phyloP scores from a whole-genome alignment of 2,113 vertebrate genomes.

The Tragelaphus strepsiceros region DNA sequence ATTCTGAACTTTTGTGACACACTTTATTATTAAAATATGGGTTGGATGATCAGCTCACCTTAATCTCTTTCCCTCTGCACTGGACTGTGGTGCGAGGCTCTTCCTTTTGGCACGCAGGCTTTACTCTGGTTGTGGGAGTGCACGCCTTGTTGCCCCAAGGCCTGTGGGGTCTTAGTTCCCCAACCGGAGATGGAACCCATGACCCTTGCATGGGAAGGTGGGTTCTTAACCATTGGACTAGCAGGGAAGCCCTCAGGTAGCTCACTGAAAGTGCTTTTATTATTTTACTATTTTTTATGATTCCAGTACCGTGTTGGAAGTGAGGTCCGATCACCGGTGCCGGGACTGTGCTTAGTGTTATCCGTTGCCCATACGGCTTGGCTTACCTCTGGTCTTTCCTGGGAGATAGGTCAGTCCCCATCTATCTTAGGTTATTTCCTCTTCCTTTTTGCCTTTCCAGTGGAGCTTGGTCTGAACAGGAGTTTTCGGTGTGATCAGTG shows the following conservation, averaged over 20 bases:
- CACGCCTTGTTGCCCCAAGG: background rate
- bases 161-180: background rate
- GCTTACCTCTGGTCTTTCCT: background rate
- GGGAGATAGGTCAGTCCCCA: background rate
- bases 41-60: background rate
- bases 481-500: background rate
- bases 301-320: background rate
- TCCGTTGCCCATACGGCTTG: background rate
- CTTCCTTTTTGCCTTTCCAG: background rate
- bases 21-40: background rate
- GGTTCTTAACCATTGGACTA: background rate
- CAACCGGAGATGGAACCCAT: background rate
- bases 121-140: background rate
- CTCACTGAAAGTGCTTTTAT: background rate
- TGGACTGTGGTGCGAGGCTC: rapidly evolving
- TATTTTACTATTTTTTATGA: background rate
- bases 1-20: background rate
- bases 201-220: background rate
- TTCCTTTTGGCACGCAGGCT: background rate
- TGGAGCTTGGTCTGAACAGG: background rate
- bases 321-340: background rate
- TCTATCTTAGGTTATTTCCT: background rate
- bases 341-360: background rate
- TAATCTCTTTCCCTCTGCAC: background rate
- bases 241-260: background rate